A percentile compares a stretch with the other conserved stretches of the same genome.
phyloP scores from a whole-genome alignment of 2,888 invertebrate genomes.

The Cloeon dipterum region DNA sequence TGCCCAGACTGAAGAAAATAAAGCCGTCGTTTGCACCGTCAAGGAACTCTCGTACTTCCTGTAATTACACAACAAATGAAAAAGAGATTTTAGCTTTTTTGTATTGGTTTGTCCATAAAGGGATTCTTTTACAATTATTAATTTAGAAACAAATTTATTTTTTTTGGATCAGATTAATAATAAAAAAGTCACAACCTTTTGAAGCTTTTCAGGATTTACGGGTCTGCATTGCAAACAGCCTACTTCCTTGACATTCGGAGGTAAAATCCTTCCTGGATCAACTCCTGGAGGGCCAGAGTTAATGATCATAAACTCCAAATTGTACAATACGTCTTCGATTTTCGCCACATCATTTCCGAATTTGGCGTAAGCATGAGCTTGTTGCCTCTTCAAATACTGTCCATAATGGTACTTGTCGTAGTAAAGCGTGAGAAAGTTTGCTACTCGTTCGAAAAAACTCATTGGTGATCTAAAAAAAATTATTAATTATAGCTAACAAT shows the following conservation, averaged over 20 bases:
- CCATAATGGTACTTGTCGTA: conserved; percentile 11
- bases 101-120: too few relatives aligned
- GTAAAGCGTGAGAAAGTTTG: conserved; percentile 15
- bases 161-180: too few relatives aligned
- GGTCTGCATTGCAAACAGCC: background rate
- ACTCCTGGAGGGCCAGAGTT: background rate
- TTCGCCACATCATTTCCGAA: background rate
- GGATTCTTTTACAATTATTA: conserved; percentile 25
- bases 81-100: too few relatives aligned
- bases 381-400: background rate
- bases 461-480: too few relatives aligned
- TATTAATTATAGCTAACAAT: too few relatives aligned
- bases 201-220: too few relatives aligned
- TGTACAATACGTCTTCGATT: background rate
- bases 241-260: background rate
- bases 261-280: background rate
- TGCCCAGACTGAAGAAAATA: conserved; percentile 13
- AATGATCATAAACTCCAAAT: background rate
- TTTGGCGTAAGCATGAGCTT: too few relatives aligned
- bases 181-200: too few relatives aligned
- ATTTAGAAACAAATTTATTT: too few relatives aligned
- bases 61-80: conserved; percentile 6
- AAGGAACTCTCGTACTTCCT: conserved; percentile 23
- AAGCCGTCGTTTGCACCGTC: conserved; percentile 10
- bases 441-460: background rate